Evolutionary conservation across 2,888 invertebrate genomes (phyloP), one percentile per base, ranked within the genome.

Genomic region (Spatulosminthurus flaviceps): DNA sequence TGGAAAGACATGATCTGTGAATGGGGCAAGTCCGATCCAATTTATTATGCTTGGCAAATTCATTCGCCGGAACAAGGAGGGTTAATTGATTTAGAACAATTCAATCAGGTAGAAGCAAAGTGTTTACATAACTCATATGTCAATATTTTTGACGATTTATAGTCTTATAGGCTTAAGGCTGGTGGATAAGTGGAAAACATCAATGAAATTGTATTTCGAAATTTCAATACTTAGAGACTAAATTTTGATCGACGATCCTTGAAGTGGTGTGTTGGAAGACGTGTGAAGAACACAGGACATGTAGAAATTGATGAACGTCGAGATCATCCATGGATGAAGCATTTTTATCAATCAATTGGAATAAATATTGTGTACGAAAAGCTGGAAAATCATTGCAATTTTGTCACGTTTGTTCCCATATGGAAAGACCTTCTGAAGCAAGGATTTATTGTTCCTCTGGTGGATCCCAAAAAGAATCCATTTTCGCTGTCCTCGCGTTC

Each of bases 291-390:
- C n/a, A 4, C 13, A n/a, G 24, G 16, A 22, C 7, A 64, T 64
- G 2, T 64, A 2, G 1, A 2, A 2, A 24, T 64, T 9, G 24
- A 64, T 64, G 5, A 64, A 64, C 16, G 11, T 24, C 22, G 26
- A n/a, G 22, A 64, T 21, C 64, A 64, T 26, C 64, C 64, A 2
- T 64, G 64, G 64, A 24, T 64, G 24, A 64, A 64, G 24, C 64
- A 22, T 11, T 64, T 64, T 64, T 64, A 64, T 24, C 2, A 21
- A 9, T 64, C 64, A 4, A 64, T 64, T 22, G 64, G 64, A 4
- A 64, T 64, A 9, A 64, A 64, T n/a, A 24, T 64, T 22, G 64
- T 64, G 22, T 64, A 64, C 16, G 64, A 64, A 22, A 64, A 64
- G 64, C 21, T 64, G 24, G 64, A 64, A 9, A 64, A 64, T 16